A percentile compares a stretch with the other conserved stretches of the same genome.
Evolutionary conservation across 2,888 invertebrate species (phyloP).

Genomic region (Drosophila ustulata): DNA sequence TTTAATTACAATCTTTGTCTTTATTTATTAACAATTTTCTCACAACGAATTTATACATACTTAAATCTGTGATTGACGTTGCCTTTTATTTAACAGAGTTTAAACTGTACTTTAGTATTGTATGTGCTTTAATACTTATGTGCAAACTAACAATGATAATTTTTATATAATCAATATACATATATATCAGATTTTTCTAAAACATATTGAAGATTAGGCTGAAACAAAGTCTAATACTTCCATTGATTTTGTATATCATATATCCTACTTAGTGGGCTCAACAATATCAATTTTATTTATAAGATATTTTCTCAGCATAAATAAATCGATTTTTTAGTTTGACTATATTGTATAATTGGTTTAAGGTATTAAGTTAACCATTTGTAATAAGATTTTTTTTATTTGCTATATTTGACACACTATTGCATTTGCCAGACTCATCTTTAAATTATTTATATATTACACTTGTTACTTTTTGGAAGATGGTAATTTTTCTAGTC

Average conservation of each 20-base stretch:
- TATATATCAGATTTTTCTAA: constrained; percentile 4
- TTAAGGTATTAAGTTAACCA: too few relatives aligned
- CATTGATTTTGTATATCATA: neutral
- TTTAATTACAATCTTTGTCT: neutral
- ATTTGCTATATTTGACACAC: neutral
- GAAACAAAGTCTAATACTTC: neutral
- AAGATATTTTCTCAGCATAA: neutral
- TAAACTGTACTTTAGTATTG: constrained; percentile 16
- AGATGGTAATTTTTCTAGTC: too few relatives aligned
- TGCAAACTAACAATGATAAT: constrained; percentile 22
- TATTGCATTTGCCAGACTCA: constrained; percentile 4
- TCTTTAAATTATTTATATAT: constrained; percentile 1
- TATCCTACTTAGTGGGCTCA: neutral
- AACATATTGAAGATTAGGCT: neutral
- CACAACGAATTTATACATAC: constrained; percentile 44
- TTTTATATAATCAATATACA: neutral
- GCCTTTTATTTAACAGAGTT: constrained; percentile 19
- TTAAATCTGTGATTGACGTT: constrained; percentile 54
- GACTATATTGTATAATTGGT: neutral
- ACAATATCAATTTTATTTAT: neutral
- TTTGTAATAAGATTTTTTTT: too few relatives aligned
- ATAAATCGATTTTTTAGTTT: neutral
- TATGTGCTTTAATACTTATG: constrained; percentile 21
- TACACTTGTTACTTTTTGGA: too few relatives aligned
- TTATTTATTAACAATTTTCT: constrained; percentile 43